Conservation (phyloP, 2,888 invertebrate genomes). For the Zonitis immaculata region DNA sequence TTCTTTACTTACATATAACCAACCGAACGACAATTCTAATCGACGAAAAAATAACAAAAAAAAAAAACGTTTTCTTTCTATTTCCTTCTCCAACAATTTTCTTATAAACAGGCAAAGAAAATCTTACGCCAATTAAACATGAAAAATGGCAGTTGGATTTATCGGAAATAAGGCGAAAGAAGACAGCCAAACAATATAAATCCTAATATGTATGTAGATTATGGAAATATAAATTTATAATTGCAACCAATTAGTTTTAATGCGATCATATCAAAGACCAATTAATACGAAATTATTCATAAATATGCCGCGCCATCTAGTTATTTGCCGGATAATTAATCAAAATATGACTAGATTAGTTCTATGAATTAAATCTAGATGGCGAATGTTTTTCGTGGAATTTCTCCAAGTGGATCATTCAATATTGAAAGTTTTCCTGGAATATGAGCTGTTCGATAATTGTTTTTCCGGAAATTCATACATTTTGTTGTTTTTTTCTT, state of each 20-base stretch:
- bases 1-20: no score
- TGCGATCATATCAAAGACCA: not conserved
- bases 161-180: slow-evolving; percentile 10
- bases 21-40: slow-evolving; percentile 12
- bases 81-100: slow-evolving; percentile 7
- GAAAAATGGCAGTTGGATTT: slow-evolving; percentile 2
- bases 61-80: slow-evolving; percentile 11
- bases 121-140: slow-evolving; percentile 5
- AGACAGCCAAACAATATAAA: not conserved
- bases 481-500: no score
- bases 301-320: no score
- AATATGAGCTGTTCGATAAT: no score
- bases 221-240: not conserved
- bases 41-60: slow-evolving; percentile 14
- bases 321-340: no score
- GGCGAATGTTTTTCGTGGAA: no score
- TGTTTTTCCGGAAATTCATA: no score
- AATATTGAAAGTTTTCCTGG: no score
- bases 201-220: not conserved
- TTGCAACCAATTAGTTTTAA: not conserved
- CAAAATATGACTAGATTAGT: no score
- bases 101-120: slow-evolving; percentile 11
- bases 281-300: no score
- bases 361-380: no score
- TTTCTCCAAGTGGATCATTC: no score